Evolutionary conservation across 2,888 invertebrate genomes (phyloP).

Genomic region (Colostygia pectinataria): DNA sequence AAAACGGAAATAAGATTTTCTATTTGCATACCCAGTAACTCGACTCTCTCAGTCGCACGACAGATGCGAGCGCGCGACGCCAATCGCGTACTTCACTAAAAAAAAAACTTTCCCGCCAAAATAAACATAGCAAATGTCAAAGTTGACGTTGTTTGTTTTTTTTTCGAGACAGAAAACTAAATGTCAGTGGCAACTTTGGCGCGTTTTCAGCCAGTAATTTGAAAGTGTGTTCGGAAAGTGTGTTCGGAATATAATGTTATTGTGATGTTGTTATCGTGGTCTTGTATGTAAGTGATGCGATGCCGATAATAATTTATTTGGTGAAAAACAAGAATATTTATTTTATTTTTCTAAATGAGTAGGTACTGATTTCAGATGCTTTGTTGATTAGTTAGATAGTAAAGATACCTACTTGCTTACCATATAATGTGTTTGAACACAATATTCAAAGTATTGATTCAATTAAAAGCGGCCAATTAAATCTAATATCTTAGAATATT

Average conservation of each 20-base stretch:
- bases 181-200: neutral
- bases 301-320: neutral
- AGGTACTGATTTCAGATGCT: no score
- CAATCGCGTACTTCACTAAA: slow-evolving; percentile 35
- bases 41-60: slow-evolving; percentile 33
- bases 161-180: slow-evolving; percentile 4
- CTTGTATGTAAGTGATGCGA: neutral
- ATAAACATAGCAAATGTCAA: slow-evolving; percentile 6
- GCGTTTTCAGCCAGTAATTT: slow-evolving; percentile 1
- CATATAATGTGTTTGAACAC: no score
- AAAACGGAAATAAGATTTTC: slow-evolving; percentile 54
- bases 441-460: no score
- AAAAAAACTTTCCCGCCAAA: slow-evolving; percentile 15
- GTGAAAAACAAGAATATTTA: no score
- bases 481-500: no score
- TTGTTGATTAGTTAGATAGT: no score
- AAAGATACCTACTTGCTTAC: no score
- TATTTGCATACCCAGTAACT: slow-evolving; percentile 54
- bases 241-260: neutral
- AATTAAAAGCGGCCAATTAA: no score
- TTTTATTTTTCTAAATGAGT: no score
- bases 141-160: slow-evolving; percentile 9
- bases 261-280: neutral
- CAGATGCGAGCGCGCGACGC: slow-evolving; percentile 57
- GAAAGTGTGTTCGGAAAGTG: slow-evolving; percentile 15